Conservation (phyloP, 2,113 vertebrate genomes). For the Psittacus erithacus region DNA sequence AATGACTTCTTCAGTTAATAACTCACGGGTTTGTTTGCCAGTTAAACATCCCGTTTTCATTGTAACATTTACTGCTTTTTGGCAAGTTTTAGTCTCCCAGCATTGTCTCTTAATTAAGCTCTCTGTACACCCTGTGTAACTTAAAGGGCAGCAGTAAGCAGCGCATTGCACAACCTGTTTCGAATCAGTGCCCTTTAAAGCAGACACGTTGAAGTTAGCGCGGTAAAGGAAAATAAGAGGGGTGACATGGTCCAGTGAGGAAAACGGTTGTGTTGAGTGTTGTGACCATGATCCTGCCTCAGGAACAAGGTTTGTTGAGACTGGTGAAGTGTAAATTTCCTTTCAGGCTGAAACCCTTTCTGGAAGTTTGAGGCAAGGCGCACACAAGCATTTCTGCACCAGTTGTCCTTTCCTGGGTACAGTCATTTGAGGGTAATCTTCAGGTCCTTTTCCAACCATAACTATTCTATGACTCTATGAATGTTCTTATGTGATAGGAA, state of each 20-base stretch:
- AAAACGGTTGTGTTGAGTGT: rapidly evolving
- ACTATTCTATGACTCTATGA: too few species aligned
- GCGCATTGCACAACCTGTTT: neutral
- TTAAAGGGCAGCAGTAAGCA: neutral
- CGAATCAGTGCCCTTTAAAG: neutral
- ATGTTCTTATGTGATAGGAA: neutral
- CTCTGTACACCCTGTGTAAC: neutral
- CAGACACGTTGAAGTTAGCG: neutral
- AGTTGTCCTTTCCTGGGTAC: neutral
- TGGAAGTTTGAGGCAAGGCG: neutral
- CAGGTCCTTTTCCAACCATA: too few species aligned
- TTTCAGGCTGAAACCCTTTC: neutral
- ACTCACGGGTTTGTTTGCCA: neutral
- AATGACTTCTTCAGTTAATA: neutral
- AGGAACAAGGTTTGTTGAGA: neutral
- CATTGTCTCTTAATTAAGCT: neutral
- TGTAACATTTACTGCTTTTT: neutral
- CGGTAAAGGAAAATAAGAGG: neutral
- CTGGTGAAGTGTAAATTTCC: neutral
- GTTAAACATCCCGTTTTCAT: neutral
- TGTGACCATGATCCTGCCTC: neutral
- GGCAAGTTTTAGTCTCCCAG: neutral
- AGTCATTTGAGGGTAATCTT: neutral
- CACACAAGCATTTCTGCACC: neutral
- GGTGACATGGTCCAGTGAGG: neutral